A percentile compares a stretch with the other conserved stretches of the same genome.
Conservation (phyloP, 2,888 invertebrate genomes). For the Drosophila mimica region DNA sequence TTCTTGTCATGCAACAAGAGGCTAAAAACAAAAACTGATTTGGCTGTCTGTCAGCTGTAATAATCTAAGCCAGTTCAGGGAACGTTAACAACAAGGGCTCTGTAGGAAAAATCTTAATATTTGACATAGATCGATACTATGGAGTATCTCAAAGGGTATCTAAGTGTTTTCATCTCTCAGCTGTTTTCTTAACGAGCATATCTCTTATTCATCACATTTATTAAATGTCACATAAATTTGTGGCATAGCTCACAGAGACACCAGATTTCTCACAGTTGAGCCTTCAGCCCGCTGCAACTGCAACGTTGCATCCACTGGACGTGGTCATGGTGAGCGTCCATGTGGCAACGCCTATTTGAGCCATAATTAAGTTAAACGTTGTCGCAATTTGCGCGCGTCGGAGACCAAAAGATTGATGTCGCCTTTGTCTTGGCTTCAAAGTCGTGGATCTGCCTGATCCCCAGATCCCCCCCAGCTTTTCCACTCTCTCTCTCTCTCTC, state of each 20-base stretch:
- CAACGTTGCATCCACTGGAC: slow-evolving; percentile 51
- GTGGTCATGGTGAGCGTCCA: slow-evolving; percentile 58
- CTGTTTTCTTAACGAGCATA: slow-evolving; percentile 1
- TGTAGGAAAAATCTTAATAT: background rate
- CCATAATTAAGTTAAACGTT: slow-evolving; percentile 82
- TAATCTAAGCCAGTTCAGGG: slow-evolving; percentile 41
- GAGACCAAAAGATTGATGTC: slow-evolving; percentile 72
- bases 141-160: background rate
- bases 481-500: background rate
- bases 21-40: slow-evolving; percentile 17
- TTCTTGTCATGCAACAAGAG: slow-evolving; percentile 39
- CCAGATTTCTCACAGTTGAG: slow-evolving; percentile 31
- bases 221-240: slow-evolving; percentile 54
- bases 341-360: slow-evolving; percentile 79
- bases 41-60: slow-evolving; percentile 21
- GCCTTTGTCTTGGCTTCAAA: slow-evolving; percentile 61
- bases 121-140: background rate
- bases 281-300: background rate
- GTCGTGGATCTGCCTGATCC: slow-evolving; percentile 32
- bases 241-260: slow-evolving; percentile 27
- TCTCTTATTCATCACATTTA: slow-evolving; percentile 29
- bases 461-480: background rate
- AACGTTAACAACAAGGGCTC: slow-evolving; percentile 1
- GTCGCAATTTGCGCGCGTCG: slow-evolving; percentile 77
- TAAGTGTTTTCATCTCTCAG: background rate